These are phyloP conservation scores for Beroe ovata DNA, from an alignment of 37 sponge, comb jelly and placozoan species.

Conservation along the genomic window DNA sequence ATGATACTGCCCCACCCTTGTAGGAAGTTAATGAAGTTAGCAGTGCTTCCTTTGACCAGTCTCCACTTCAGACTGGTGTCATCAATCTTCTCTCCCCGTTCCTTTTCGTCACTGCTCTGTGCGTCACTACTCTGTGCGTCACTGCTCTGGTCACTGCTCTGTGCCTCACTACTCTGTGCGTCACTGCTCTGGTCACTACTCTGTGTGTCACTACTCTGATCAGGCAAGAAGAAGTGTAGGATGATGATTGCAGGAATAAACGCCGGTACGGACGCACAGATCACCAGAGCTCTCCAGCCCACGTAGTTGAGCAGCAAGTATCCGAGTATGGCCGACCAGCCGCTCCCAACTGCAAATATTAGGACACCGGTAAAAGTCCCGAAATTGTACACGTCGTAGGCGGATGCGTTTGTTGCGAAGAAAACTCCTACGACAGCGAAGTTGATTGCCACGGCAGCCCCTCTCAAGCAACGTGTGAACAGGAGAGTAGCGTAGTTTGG, in stretches of 20 bases:
- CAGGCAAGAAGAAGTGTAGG: neutral
- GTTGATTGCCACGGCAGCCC: neutral
- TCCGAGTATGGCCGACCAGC: neutral
- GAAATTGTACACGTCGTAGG: neutral
- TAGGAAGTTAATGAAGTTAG: conserved; percentile 4
- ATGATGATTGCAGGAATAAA: conserved; percentile 13
- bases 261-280: conserved; percentile 2
- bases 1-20: conserved; percentile 19
- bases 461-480: neutral
- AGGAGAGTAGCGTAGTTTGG: neutral
- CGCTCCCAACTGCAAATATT: neutral
- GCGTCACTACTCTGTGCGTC: neutral
- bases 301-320: neutral
- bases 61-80: neutral
- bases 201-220: too few relatives aligned
- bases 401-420: neutral
- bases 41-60: neutral
- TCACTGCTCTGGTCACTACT: too few relatives aligned
- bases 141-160: neutral
- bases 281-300: neutral
- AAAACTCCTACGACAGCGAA: neutral
- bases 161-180: neutral
- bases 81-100: neutral
- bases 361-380: neutral
- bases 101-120: neutral